Evolutionary conservation across 1,140 invertebrate genomes (phyloP).

Genomic region (Pseudomyrmex cubaensis): DNA sequence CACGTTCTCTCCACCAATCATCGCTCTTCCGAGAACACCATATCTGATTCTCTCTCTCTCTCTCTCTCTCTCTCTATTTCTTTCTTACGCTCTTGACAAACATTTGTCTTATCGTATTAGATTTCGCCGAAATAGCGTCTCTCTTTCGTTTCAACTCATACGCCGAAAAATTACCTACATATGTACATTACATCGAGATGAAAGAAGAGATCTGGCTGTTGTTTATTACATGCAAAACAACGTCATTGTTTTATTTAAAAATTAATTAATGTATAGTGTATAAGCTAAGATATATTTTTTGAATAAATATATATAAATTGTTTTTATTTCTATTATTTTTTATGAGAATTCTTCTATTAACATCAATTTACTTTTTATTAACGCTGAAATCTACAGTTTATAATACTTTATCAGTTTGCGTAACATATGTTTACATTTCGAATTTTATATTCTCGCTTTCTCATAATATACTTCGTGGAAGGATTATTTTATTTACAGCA

Average conservation of each 20-base stretch:
- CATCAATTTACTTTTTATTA: background rate
- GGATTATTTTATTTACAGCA: conserved; percentile 4
- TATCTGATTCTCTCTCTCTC: conserved; percentile 50
- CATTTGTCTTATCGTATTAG: conserved; percentile 66
- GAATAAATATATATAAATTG: no score
- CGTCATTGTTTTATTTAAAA: background rate
- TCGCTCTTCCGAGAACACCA: conserved; percentile 55
- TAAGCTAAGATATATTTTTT: no score
- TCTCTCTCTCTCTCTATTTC: background rate
- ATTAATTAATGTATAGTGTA: no score
- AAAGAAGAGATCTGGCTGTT: background rate
- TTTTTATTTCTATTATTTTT: no score
- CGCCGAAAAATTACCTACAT: conserved; percentile 26
- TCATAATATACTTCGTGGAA: conserved; percentile 2
- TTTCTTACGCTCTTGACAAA: conserved; percentile 48
- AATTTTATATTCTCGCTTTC: conserved; percentile 20
- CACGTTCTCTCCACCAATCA: background rate
- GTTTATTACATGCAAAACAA: background rate
- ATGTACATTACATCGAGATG: background rate
- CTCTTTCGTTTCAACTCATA: conserved; percentile 28
- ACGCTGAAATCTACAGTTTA: background rate
- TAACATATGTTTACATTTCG: background rate
- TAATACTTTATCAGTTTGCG: background rate
- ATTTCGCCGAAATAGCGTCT: conserved; percentile 63
- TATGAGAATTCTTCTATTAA: background rate